Conservation (phyloP, 2,797 vertebrate genomes). For the Adelosebastes latens region DNA sequence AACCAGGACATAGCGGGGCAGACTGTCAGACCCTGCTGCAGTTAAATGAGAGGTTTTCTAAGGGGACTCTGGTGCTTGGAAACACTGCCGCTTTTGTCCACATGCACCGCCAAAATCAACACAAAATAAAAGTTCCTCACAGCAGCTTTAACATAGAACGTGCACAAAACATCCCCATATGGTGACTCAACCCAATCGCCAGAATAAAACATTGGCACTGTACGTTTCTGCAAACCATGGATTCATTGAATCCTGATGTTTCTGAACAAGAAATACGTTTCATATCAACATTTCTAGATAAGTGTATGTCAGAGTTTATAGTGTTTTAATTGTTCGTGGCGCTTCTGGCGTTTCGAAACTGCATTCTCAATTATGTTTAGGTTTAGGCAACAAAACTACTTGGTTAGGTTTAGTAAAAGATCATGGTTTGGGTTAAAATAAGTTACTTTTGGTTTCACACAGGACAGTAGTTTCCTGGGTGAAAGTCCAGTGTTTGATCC, state of each 20-base stretch:
- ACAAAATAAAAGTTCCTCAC: background rate
- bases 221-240: background rate
- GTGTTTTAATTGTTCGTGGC: background rate
- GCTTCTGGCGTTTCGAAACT: background rate
- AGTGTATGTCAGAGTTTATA: no score
- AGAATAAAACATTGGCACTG: background rate
- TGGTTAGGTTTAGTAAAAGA: background rate
- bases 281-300: background rate
- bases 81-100: background rate
- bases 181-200: background rate
- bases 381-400: background rate
- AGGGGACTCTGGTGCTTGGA: background rate
- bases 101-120: background rate
- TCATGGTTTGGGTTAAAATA: background rate
- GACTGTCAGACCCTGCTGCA: background rate
- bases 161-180: background rate
- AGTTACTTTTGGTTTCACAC: background rate
- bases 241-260: background rate
- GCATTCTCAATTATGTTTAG: background rate
- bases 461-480: background rate
- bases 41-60: background rate
- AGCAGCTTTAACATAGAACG: background rate
- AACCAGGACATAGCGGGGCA: no score
- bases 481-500: no score
- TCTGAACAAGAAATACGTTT: background rate